Evolutionary conservation across 2,888 invertebrate species (phyloP).

Genomic region (Cheilosia scutellata): DNA sequence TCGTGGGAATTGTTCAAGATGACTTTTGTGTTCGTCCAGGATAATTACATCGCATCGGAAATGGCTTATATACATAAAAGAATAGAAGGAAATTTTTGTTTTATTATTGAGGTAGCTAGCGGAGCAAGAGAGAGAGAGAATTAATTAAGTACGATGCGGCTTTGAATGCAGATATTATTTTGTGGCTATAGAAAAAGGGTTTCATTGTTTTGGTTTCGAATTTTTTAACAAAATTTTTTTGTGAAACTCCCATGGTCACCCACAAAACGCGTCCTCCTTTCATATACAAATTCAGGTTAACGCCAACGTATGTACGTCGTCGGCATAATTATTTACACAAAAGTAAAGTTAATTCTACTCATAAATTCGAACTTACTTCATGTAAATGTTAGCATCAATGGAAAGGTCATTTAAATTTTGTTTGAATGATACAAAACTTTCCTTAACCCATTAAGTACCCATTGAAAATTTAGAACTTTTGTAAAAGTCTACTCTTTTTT

Average conservation of each 20-base stretch:
- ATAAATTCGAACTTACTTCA: no score
- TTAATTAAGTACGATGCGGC: slow-evolving; percentile 60
- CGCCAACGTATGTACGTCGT: no score
- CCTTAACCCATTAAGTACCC: no score
- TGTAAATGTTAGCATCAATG: no score
- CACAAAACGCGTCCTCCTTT: no score
- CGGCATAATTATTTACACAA: no score
- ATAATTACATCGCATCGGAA: slow-evolving; percentile 59
- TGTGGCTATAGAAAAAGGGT: neutral
- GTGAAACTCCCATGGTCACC: neutral
- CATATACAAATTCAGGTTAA: no score
- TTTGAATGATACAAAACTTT: no score
- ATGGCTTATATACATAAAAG: slow-evolving; percentile 24
- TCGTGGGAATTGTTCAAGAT: slow-evolving; percentile 67
- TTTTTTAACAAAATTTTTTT: neutral
- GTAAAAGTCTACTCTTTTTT: no score
- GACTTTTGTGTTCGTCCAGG: slow-evolving; percentile 60
- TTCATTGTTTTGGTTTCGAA: slow-evolving; percentile 30
- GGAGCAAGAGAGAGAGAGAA: slow-evolving; percentile 1
- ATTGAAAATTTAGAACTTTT: no score
- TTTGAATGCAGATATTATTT: slow-evolving; percentile 25
- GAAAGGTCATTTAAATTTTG: no score
- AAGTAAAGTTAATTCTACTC: no score
- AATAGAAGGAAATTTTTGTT: slow-evolving; percentile 48
- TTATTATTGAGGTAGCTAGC: neutral